Base-by-base conservation (phyloP, 2,888 invertebrate genomes). In the Prenolepis imparis region DNA sequence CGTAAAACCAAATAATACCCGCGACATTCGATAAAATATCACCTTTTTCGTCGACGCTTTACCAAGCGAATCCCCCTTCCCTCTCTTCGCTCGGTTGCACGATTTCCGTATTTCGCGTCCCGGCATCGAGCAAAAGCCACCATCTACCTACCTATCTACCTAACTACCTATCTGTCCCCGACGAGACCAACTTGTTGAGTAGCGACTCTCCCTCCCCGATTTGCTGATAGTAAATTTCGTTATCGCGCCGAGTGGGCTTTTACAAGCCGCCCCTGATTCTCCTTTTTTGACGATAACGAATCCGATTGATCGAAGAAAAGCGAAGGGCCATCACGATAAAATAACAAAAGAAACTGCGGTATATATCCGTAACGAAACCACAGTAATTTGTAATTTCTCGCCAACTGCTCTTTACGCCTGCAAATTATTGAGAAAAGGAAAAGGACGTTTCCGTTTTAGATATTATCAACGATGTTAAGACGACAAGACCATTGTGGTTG, bases 181-280 rank as follows among this genome's bases (percentile, higher is more conserved):
- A 39, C 68, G 57, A 63, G 32, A 39, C 84, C 83, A 84, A 68
- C 82, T 83, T 78, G 82, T 81, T 72, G 81, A 81, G 75, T 77
- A 70, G 52, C 64, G 48, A 74, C 24, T 67, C 39, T 9, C 74
- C 41, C 28, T 9, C 63, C 41, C 24, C 61, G 73, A 84, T 84
- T 82, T 68, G 61, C 52, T 48, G 63, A 66, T 55, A 74, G 68
- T 74, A 84, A 84, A 80, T 81, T 83, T 55, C 36, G 77, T 83
- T 83, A 83, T 83, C 83, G 68, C 36, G 12, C 12, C 41, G 39
- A 68, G 55, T 70, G 63, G 28, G 28, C 63, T 68, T 64, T 78
- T 41, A 36, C 64, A 21, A 64, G 52, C 39, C 70, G 9, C 11
- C 3, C n/a, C 32, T 44, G 70, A 78, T 78, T 78, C 21, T 39